Evolutionary conservation across 2,797 vertebrate species (phyloP), one percentile per base, ranked within the genome.

Genomic region (Cirrhinus molitorella): DNA sequence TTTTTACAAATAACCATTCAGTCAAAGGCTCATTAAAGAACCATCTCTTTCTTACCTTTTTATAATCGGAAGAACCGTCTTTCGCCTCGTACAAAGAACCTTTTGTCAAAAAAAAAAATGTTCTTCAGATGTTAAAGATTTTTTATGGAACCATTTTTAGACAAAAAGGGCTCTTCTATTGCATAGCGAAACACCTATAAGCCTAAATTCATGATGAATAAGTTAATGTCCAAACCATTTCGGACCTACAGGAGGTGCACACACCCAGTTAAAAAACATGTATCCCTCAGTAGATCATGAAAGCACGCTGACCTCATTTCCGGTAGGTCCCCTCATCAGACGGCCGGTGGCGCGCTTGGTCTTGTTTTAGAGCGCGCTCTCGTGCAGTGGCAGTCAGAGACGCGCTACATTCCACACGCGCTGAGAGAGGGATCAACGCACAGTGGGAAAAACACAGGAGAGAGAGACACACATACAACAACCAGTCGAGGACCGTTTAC

Each of bases 261-360:
- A 47, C 51, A 49, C 40, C 40, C 55, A 72, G 25, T 63, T 61
- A 43, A 9, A 43, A 43, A 43, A 43, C 40, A 43, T 19, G 13
- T 21, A 5, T 17, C 2, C 21, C 55, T 13, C 49, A 74, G 6
- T 5, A 10, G 25, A 53, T 43, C 40, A 2, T n/a, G 51, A 77
- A 51, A 47, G 43, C 51, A 19, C 1, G 5, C 74, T 85, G 63
- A 86, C 84, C 68, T 86, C 91, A 93, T 65, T 93, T 95, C 92
- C 93, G 91, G 61, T 86, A n/a, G 70, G 76, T 80, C 88, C 61
- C 74, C 16, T 87, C 85, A 88, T 86, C 79, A 86, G 84, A 53
- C 93, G 68, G 90, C 77, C 75, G 93, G 87, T 66, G 93, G 92
- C 91, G 91, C 91, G 82, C 67, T 40, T 86, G 76, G 7, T 80